Base-by-base conservation (phyloP, 1,140 invertebrate genomes). In the Pseudobourletiella spinata region DNA sequence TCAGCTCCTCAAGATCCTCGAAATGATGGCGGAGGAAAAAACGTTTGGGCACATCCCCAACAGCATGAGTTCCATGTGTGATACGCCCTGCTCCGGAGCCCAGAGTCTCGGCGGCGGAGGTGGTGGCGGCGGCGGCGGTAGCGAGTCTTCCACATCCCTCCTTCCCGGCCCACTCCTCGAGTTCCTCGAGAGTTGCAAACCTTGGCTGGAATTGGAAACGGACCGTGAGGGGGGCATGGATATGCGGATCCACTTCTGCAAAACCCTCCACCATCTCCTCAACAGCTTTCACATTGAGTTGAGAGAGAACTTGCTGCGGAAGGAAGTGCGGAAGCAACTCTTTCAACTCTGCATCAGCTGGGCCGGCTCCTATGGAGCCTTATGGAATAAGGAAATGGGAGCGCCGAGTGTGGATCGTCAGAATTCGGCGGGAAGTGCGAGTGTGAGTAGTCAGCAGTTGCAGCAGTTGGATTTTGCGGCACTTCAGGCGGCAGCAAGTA, bases 271-370 rank as follows among this genome's bases (percentile, higher is more conserved):
- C 30, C 46, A 55, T 26, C 39, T 69, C 0, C 30, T 69, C 2
- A 63, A 54, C 20, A 59, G 54, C 46, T 65, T 69, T 48, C 64
- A 69, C 11, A 64, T 66, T 42, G 68, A 69, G n/a, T 52, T 64
- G 3, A 55, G 64, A 39, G 82, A 85, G 43, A 87, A 86, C 28
- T 77, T 98, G 48, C 73, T 99, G 60, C 91, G 92, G 70, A 80
- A 87, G 59, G 91, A 96, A 71, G 76, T 95, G 28, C 82, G 91
- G 54, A 82, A 85, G 55, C 89, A 87, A 74, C 77, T 98, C 39
- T 97, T 98, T 75, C 84, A 85, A 63, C 79, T 98, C 57, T 97
- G 98, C 78, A 87, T 91, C 20, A 84, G 84, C 43, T 99, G 95
- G 94, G 89, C 90, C 70, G 92, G 92, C 14, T 83, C 83, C 59